Percentiles rank a stretch among this genome's conserved stretches.
phyloP scores from a whole-genome alignment of 2,888 invertebrate species.

The Hartigia nigra region DNA sequence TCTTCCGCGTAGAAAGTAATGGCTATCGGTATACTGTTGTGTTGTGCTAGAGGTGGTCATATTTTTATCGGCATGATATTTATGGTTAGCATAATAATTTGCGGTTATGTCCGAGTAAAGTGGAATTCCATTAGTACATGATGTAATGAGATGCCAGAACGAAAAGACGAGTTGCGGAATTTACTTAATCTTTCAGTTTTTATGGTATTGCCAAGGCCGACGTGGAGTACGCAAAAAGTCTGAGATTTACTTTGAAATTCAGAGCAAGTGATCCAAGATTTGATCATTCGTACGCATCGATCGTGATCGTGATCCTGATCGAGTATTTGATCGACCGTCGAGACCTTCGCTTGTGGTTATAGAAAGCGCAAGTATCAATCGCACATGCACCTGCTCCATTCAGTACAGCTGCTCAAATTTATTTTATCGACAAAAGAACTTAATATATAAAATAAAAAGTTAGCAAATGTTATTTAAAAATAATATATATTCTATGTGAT shows the following conservation, averaged over 20 bases:
- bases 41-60: neutral
- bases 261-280: neutral
- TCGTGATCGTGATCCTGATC: conserved; percentile 1
- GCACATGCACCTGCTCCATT: neutral
- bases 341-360: conserved; percentile 10
- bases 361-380: conserved; percentile 5
- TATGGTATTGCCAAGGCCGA: neutral
- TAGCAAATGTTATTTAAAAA: neutral
- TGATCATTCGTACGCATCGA: neutral
- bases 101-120: neutral
- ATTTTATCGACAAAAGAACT: neutral
- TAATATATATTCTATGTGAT: neutral
- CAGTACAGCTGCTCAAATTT: neutral
- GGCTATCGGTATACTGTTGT: conserved; percentile 17
- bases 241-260: neutral
- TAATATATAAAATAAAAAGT: neutral
- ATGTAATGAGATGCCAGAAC: neutral
- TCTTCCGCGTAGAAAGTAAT: conserved; percentile 53
- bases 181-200: neutral
- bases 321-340: conserved; percentile 6
- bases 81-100: neutral
- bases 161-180: neutral
- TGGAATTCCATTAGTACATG: neutral
- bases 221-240: neutral
- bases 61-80: neutral